These are phyloP conservation scores for Papilio helenus DNA, from an alignment of 1,140 invertebrate species.

Conservation along the genomic window DNA sequence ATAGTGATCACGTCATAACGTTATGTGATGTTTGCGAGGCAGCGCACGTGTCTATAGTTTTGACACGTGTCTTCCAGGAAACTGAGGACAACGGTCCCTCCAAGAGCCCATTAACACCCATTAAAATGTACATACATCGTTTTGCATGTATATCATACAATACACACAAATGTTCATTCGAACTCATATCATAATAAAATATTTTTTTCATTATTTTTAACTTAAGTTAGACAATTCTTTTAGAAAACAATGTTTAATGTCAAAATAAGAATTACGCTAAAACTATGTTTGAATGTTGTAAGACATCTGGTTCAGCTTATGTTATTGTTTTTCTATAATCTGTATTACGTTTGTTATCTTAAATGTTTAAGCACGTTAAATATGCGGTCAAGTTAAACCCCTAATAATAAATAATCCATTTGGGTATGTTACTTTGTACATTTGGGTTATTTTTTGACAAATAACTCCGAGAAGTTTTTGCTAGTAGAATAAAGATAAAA, in stretches of 20 bases:
- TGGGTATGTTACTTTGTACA: not conserved
- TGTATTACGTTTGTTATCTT: not conserved
- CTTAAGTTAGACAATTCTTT: no score
- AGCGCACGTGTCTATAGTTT: not conserved
- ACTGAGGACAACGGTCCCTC: slow-evolving; percentile 7
- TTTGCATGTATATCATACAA: not conserved
- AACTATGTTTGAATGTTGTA: not conserved
- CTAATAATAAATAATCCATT: not conserved
- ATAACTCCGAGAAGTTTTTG: not conserved
- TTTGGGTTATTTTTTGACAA: not conserved
- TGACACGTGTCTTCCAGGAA: slow-evolving; percentile 7
- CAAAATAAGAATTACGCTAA: no score
- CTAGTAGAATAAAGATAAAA: not conserved
- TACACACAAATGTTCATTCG: not conserved
- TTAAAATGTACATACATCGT: not conserved
- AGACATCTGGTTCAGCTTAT: slow-evolving; percentile 11
- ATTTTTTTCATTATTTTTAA: no score
- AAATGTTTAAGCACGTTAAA: slow-evolving; percentile 5
- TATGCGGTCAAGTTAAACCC: not conserved
- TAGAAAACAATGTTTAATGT: no score
- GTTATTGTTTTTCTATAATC: not conserved
- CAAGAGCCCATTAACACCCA: not conserved
- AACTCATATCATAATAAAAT: not conserved
- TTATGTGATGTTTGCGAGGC: not conserved
- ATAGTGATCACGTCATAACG: not conserved